Evolutionary conservation across 2,888 invertebrate species (phyloP).

Genomic region (Thelaira solivaga): DNA sequence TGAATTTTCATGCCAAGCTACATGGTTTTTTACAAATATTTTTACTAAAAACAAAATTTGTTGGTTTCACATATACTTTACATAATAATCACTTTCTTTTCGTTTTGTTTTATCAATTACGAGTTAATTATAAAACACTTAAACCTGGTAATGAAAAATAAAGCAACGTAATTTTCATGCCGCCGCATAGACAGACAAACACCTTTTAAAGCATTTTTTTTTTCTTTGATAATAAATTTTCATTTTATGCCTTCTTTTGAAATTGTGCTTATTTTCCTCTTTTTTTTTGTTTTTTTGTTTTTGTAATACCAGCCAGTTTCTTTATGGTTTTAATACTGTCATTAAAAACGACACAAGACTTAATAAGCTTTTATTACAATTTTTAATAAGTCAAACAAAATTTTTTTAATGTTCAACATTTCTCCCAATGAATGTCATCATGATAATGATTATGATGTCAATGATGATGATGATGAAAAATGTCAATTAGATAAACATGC

Average conservation of each 20-base stretch:
- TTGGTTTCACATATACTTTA: no score
- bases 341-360: neutral
- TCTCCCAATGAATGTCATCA: neutral
- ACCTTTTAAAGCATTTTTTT: no score
- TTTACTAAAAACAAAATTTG: no score
- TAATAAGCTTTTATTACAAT: conserved; percentile 9
- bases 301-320: neutral
- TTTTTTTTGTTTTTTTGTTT: neutral
- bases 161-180: neutral
- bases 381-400: neutral
- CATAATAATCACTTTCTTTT: no score
- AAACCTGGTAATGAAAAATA: no score
- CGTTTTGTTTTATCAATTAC: no score
- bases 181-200: no score
- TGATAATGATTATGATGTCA: no score
- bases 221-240: neutral
- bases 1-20: no score
- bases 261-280: neutral
- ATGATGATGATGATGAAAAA: conserved; percentile 14
- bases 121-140: no score
- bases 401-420: neutral
- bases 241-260: neutral
- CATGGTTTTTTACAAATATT: no score
- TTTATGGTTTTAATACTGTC: neutral
- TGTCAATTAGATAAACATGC: conserved; percentile 27